These are phyloP conservation scores for Eristalis intricaria DNA, from an alignment of 2,888 invertebrate genomes.

Conservation along the genomic window DNA sequence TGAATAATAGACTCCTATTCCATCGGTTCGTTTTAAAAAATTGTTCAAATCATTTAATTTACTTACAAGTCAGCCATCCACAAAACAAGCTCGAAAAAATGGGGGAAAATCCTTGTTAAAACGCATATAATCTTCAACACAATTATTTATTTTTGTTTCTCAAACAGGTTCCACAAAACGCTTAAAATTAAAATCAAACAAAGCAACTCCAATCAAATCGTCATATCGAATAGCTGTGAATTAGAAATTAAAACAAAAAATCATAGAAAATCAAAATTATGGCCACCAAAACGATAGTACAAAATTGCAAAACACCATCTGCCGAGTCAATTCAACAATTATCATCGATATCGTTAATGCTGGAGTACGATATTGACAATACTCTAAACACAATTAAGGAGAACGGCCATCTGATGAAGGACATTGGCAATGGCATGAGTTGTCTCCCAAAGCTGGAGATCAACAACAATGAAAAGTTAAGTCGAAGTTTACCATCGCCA, in stretches of 20 bases:
- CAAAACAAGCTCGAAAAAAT: slow-evolving; percentile 44
- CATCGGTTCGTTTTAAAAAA: no score
- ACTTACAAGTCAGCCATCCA: not conserved
- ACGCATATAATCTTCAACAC: not conserved
- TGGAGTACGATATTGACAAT: slow-evolving; percentile 81
- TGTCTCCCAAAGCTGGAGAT: slow-evolving; percentile 60
- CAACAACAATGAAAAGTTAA: slow-evolving; percentile 68
- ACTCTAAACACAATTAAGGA: slow-evolving; percentile 80
- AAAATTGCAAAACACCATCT: slow-evolving; percentile 61
- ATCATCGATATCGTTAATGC: slow-evolving; percentile 79
- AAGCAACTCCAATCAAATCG: slow-evolving; percentile 62
- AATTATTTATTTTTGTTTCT: slow-evolving; percentile 1
- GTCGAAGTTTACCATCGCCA: slow-evolving; percentile 76
- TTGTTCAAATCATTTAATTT: no score
- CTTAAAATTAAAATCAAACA: slow-evolving; percentile 1
- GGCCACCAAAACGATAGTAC: slow-evolving; percentile 70
- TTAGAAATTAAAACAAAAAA: slow-evolving; percentile 18
- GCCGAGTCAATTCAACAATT: slow-evolving; percentile 73
- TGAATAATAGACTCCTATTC: no score
- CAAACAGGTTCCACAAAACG: slow-evolving; percentile 29
- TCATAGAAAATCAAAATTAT: slow-evolving; percentile 46
- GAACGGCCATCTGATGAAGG: slow-evolving; percentile 74
- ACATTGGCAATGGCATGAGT: slow-evolving; percentile 33
- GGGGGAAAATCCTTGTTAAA: not conserved
- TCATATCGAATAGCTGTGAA: slow-evolving; percentile 67